Evolutionary conservation across 2,888 invertebrate genomes (phyloP), one percentile per base, ranked within the genome.

Genomic region (Drosophila robusta): DNA sequence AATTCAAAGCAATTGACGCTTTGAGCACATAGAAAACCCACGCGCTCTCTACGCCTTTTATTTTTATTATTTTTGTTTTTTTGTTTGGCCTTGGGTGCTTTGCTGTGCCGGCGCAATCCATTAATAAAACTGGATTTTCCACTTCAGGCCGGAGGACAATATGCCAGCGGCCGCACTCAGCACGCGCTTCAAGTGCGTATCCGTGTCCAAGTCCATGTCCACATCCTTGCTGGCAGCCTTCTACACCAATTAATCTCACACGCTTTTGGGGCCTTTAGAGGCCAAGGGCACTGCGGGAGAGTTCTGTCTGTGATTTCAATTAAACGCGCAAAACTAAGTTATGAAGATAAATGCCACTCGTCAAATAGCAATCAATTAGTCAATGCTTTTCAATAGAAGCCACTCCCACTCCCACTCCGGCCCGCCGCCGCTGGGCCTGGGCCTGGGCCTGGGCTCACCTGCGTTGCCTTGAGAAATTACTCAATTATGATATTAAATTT

Each of bases 401-500:
- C 36, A n/a, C n/a, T n/a, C n/a, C n/a, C n/a, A n/a, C n/a, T n/a
- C 14, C 16, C 18, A 18, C 18, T 18, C 18, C 18, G 18, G 18
- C 12, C n/a, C n/a, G 6, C 12, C 3, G 32, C 14, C n/a, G n/a
- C n/a, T 9, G 12, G 24, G n/a, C 57, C n/a, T 3, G 18, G 18
- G 9, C 14, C n/a, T 9, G 12, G 24, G n/a, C 57, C n/a, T 3
- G 18, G 18, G 9, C 14, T n/a, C 39, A 22, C 34, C 18, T 14
- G 34, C 16, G 26, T 38, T 32, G 49, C 22, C 56, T 45, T 24
- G 36, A 47, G 66, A 79, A 82, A 87, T 89, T 74, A 85, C 87
- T 85, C 89, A 89, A 85, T 85, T 89, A 89, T 72, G 68, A 70
- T 82, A 85, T 89, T 82, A 82, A 87, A 89, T 89, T 89, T 75